These are phyloP conservation scores for Pandemis corylana DNA, from an alignment of 2,888 invertebrate genomes.

Conservation along the genomic window DNA sequence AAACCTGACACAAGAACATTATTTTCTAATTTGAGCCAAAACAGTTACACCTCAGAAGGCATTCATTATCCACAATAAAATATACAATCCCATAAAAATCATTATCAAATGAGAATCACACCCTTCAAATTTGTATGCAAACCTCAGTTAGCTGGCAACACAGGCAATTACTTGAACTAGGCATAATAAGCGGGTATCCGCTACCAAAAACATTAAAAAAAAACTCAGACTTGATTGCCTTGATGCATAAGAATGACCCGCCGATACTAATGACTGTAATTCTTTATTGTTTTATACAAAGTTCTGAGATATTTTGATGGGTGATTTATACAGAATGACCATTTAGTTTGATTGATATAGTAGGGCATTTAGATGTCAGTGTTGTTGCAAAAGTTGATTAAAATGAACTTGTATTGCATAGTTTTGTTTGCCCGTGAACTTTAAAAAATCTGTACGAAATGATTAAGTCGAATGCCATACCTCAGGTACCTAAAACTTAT, in stretches of 20 bases:
- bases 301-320: slow-evolving; percentile 28
- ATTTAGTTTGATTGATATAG: slow-evolving; percentile 9
- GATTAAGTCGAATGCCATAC: too few relatives aligned
- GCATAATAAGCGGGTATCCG: slow-evolving; percentile 58
- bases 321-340: slow-evolving; percentile 1
- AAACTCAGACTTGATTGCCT: slow-evolving; percentile 51
- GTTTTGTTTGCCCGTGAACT: background rate
- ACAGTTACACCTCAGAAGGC: slow-evolving; percentile 24
- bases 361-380: slow-evolving; percentile 1
- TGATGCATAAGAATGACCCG: slow-evolving; percentile 59
- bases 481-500: too few relatives aligned
- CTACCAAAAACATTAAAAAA: slow-evolving; percentile 54
- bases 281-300: slow-evolving; percentile 54
- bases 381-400: background rate
- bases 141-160: slow-evolving; percentile 44
- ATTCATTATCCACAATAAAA: slow-evolving; percentile 41
- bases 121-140: slow-evolving; percentile 44
- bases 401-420: background rate
- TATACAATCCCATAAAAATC: slow-evolving; percentile 41
- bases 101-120: slow-evolving; percentile 41
- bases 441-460: too few relatives aligned
- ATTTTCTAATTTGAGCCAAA: slow-evolving; percentile 2
- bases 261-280: slow-evolving; percentile 56
- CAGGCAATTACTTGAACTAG: slow-evolving; percentile 58
- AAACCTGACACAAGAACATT: background rate